Evolutionary conservation across 2,888 invertebrate genomes (phyloP).

Genomic region (Idaea biselata): DNA sequence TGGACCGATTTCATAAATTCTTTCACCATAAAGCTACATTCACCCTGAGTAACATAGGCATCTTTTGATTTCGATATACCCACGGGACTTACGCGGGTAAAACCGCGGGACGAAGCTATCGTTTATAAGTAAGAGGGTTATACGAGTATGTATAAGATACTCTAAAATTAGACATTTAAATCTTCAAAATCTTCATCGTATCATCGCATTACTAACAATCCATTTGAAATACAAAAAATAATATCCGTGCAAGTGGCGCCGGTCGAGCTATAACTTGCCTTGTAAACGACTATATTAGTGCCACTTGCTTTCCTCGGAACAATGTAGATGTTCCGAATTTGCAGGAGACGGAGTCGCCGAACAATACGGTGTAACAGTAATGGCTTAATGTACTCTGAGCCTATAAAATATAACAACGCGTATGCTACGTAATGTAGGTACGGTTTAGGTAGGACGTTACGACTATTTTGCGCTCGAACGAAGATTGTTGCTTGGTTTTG

Average conservation of each 20-base stretch:
- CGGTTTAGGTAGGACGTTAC: background rate
- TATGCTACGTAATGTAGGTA: background rate
- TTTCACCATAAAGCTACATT: no score
- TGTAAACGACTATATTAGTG: background rate
- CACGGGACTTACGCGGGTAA: no score
- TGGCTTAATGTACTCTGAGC: constrained; percentile 1
- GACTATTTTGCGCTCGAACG: background rate
- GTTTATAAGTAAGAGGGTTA: no score
- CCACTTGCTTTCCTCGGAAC: background rate
- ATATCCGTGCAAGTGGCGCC: background rate
- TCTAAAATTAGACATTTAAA: background rate
- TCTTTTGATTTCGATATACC: no score
- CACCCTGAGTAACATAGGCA: no score
- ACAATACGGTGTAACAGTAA: background rate
- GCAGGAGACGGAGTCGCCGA: background rate
- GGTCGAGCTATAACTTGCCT: background rate
- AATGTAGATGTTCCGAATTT: background rate
- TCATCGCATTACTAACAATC: background rate
- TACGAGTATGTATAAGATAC: no score
- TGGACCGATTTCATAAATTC: no score
- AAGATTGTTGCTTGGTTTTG: background rate
- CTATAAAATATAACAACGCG: background rate
- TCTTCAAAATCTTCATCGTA: background rate
- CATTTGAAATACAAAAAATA: background rate
- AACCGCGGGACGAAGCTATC: no score